phyloP scores from a whole-genome alignment of 2,888 invertebrate genomes.

The Masnerella sp. region DNA sequence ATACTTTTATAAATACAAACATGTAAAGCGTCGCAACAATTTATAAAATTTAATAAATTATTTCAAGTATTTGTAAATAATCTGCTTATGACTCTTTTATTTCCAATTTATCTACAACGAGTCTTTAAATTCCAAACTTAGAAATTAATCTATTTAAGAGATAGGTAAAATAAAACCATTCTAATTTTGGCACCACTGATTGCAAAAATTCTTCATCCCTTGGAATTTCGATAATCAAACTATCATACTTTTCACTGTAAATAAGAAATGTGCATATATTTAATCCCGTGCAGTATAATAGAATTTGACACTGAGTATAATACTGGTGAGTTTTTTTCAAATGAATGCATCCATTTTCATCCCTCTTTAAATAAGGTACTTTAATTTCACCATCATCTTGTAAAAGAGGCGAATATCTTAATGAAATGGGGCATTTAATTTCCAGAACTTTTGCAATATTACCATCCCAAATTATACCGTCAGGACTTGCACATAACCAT shows the following conservation, averaged over 20 bases:
- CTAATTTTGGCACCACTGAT: not conserved
- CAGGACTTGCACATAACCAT: constrained; percentile 18
- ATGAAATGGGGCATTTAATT: constrained; percentile 26
- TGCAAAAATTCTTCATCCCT: constrained; percentile 21
- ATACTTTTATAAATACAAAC: too few relatives aligned
- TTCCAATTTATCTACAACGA: too few relatives aligned
- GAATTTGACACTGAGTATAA: constrained; percentile 15
- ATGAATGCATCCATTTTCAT: constrained; percentile 1
- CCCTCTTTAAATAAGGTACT: constrained; percentile 9
- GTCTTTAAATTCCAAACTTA: constrained; percentile 19
- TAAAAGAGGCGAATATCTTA: constrained; percentile 7
- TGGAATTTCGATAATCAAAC: constrained; percentile 15
- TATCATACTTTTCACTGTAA: constrained; percentile 16
- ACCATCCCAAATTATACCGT: constrained; percentile 26
- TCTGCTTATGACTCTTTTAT: too few relatives aligned
- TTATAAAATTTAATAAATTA: too few relatives aligned
- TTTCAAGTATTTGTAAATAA: too few relatives aligned
- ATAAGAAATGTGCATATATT: constrained; percentile 2
- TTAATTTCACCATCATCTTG: constrained; percentile 12
- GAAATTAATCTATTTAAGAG: not conserved
- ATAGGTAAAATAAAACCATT: constrained; percentile 21
- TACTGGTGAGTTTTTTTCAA: constrained; percentile 15
- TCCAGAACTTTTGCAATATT: constrained; percentile 12
- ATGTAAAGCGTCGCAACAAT: too few relatives aligned
- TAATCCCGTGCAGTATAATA: constrained; percentile 19